Base-by-base conservation (phyloP, 2,888 invertebrate species). In the Cephalotes varians region DNA sequence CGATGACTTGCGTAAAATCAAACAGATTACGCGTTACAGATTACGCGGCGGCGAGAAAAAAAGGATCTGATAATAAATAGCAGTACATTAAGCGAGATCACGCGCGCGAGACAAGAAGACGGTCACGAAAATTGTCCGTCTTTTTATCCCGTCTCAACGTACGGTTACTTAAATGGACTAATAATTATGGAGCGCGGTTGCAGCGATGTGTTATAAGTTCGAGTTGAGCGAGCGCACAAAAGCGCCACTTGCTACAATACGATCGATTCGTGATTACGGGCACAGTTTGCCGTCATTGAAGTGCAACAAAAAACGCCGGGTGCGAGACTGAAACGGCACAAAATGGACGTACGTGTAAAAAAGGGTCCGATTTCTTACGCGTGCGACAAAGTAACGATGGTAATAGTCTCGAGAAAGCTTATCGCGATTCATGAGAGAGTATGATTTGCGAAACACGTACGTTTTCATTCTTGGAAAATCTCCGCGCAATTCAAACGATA, bases 181-280 rank as follows among this genome's bases (percentile, higher is more conserved):
- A 86, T 87, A 87, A 85, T 86, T 79, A 58, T 37, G 73, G 73
- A 82, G 58, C 34, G 69, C 76, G 81, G 84, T 82, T 84, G 83
- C 83, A 54, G 71, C 79, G 82, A 88, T 40, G 49, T 28, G 82
- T 67, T 56, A 72, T 54, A 84, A 83, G 81, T 64, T 62, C 80
- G 81, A 60, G 18, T 56, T 31, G 60, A 73, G 74, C 37, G 80
- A 73, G 82, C 47, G 31, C 31, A 81, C 71, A 74, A 84, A 81
- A 62, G 67, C 60, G 60, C 64, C 65, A 65, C 58, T 62, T 47
- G 69, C 62, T 34, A 62, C 31, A 60, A 62, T 51, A 31, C 67
- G 77, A 82, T 77, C 82, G 69, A 44, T 49, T 58, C 77, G 49
- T 49, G 82, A 82, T 82, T 69, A 49, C 62, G 37, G 49, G 44